phyloP scores from a whole-genome alignment of 2,113 vertebrate species.

The Castor canadensis region DNA sequence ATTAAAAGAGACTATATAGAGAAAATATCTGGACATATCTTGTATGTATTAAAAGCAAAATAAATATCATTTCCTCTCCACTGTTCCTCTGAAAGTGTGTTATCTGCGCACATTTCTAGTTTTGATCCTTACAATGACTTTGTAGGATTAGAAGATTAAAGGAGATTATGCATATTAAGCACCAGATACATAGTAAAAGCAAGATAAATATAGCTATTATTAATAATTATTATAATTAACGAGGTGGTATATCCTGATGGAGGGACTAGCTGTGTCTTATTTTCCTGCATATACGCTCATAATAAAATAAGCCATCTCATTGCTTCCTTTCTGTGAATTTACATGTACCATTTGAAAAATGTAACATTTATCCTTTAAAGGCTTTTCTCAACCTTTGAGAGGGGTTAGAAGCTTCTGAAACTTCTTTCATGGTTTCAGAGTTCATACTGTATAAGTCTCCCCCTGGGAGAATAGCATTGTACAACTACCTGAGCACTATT shows the following conservation, averaged over 20 bases:
- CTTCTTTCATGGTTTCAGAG: not conserved
- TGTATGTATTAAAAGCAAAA: not conserved
- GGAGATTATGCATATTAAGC: not conserved
- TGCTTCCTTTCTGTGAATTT: not conserved
- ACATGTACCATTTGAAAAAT: not conserved
- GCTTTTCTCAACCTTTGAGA: not conserved
- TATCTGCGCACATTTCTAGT: not conserved
- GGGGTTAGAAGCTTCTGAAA: not conserved
- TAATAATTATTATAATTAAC: conserved; percentile 26
- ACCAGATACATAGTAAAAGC: not conserved
- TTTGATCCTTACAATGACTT: conserved; percentile 31
- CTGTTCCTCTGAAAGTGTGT: not conserved
- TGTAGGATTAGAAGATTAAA: not conserved
- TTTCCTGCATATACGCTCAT: conserved; percentile 2
- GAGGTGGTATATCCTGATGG: not conserved
- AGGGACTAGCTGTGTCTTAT: conserved; percentile 24
- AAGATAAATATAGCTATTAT: conserved; percentile 24
- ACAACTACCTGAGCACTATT: not conserved
- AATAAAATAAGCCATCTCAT: not conserved
- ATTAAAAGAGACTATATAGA: not conserved
- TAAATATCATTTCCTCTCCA: not conserved
- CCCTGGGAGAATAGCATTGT: not conserved
- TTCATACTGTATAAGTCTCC: not conserved
- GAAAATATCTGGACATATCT: not conserved
- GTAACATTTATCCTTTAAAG: not conserved